Evolutionary conservation across 2,797 vertebrate genomes (phyloP), one percentile per base, ranked within the genome.

Genomic region (Monodelphis domestica): DNA sequence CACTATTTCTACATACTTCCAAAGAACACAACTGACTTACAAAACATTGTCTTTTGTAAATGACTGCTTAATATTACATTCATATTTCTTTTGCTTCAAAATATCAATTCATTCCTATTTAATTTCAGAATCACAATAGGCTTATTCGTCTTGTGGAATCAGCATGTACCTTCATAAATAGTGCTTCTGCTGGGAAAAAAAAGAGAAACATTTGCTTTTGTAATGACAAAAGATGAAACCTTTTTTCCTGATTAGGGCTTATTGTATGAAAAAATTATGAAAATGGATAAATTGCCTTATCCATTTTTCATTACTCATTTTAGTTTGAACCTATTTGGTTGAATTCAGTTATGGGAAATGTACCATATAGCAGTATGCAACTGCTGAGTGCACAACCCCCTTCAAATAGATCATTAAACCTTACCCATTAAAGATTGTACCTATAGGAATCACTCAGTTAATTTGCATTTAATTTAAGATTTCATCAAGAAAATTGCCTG

Each of bases 401-500:
- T 53, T 0, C 28, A 84, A 24, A 38, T 17, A 24, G 9, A 10
- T 97, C 91, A 91, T 91, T 96, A 93, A n/a, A 54, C 89, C 2
- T 91, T 93, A 94, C 45, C 94, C 94, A 89, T 94, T 84, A 94
- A 96, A 96, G 91, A 96, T 93, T 94, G 54, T 50, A 94, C 90
- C 93, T 97, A 94, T 52, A 97, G 87, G 94, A 96, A 95, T 95
- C 94, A 96, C 52, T 96, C 93, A 94, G 96, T 95, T 96, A 97
- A 97, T 98, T 97, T 95, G 50, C 93, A 95, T 97, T 97, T 98
- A 97, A 97, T 97, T 97, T 0, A 53, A 96, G 94, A 96, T 97
- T 98, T 98, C 89, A 92, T 98, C 94, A 92, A 94, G 95, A 93
- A 98, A 97, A 98, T 94, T 95, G 88, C 94, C 94, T 95, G 51